Evolutionary conservation across 2,113 vertebrate species (phyloP), one percentile per base, ranked within the genome.

Genomic region (Neolamprologus longior): DNA sequence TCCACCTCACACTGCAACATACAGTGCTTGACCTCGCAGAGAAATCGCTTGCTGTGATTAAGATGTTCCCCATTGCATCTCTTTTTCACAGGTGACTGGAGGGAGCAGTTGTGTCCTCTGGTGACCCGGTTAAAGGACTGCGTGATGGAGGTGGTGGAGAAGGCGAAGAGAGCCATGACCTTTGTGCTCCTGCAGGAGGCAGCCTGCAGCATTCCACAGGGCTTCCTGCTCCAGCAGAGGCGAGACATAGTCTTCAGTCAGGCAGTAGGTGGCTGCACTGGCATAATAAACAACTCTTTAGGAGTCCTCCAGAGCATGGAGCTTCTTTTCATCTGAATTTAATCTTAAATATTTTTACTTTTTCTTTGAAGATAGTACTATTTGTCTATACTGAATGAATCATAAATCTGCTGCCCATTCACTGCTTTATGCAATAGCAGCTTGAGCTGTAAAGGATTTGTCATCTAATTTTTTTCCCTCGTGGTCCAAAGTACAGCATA

Each of bases 101-200:
- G 96, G 45, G 98, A 98, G 8, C 98, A 98, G 92, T 92, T 99
- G 42, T 96, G 96, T 68, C 97, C 98, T 0, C 95, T 98, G 85
- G 97, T 98, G 94, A 93, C 96, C 35, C 96, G 97, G 1, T 95
- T 99, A 92, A 98, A 98, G 95, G 97, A 98, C 85, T 98, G 98
- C 90, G 98, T 99, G 94, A 95, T 82, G 68, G 98, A 99, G 82
- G 97, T 99, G 92, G 97, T 97, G 88, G 97, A 96, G 73, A 96
- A 97, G 85, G 98, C 98, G 0, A 98, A 96, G 93, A 97, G 97
- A 85, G 98, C 98, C 4, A 97, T 99, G 98, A 98, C 97, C 0
- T 99, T 99, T 80, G 97, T 99, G 83, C 96, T 99, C 52, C 97
- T 99, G 33, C 99, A 99, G 95, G 99, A 99, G 50, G 97, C 98